Percentiles rank a stretch among this genome's conserved stretches.
These are phyloP conservation scores for Artemia franciscana DNA, from an alignment of 1,140 invertebrate species.

Conservation along the genomic window DNA sequence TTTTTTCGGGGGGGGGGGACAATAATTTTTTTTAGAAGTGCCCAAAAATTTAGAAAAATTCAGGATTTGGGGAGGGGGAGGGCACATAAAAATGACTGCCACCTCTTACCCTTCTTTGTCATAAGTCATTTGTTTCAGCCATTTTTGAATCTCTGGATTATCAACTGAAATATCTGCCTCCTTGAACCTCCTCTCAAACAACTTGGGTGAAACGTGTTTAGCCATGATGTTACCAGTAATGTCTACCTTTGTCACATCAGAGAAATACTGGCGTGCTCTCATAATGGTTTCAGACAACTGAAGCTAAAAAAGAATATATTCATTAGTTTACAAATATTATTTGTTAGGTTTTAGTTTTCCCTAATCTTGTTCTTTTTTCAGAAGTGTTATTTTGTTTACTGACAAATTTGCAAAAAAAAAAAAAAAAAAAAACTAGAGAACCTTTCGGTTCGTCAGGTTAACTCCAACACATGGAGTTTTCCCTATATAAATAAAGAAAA, in stretches of 20 bases:
- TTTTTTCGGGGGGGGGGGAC: not conserved
- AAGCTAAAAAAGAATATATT: constrained; percentile 33
- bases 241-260: constrained; percentile 42
- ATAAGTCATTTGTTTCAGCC: constrained; percentile 69
- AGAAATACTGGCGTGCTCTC: constrained; percentile 73
- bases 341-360: too few species aligned
- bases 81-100: not conserved
- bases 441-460: too few species aligned
- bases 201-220: constrained; percentile 57
- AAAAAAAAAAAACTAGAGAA: too few species aligned
- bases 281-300: constrained; percentile 94
- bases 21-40: not conserved
- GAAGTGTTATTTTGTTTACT: too few species aligned
- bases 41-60: too few species aligned
- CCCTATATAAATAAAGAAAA: not conserved
- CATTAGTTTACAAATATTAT: too few species aligned
- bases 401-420: too few species aligned
- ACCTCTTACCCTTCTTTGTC: constrained; percentile 72
- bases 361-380: too few species aligned
- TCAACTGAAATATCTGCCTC: constrained; percentile 44
- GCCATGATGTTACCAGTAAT: constrained; percentile 36
- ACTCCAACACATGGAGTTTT: not conserved
- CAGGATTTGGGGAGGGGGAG: not conserved
- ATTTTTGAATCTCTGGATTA: constrained; percentile 49
- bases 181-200: constrained; percentile 62